These are phyloP conservation scores for Hylaeus volcanicus DNA, from an alignment of 1,140 invertebrate species.

Conservation along the genomic window DNA sequence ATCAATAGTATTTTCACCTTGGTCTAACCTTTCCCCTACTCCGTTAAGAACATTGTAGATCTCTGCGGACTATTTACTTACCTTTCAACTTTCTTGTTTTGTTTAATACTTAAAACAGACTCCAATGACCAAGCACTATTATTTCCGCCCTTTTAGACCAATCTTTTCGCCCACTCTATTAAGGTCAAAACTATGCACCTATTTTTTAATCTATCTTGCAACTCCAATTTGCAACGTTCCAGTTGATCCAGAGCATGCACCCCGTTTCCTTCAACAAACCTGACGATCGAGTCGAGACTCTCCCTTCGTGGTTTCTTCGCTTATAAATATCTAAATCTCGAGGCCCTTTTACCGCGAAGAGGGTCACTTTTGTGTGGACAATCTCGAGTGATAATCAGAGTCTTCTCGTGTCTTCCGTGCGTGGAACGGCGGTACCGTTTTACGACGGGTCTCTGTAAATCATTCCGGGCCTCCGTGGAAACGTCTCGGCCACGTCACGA, in stretches of 20 bases:
- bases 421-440: conserved; percentile 73
- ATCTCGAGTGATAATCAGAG: conserved; percentile 79
- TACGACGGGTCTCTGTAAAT: conserved; percentile 77
- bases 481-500: conserved; percentile 67
- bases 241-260: conserved; percentile 37
- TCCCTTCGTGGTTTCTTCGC: conserved; percentile 6
- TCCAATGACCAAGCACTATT: no score
- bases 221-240: conserved; percentile 20
- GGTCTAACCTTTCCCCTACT: no score
- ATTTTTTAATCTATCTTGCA: no score
- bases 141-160: no score
- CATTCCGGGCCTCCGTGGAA: conserved; percentile 71
- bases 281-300: conserved; percentile 61
- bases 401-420: conserved; percentile 73
- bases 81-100: no score
- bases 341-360: conserved; percentile 58
- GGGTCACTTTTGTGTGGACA: conserved; percentile 71
- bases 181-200: no score
- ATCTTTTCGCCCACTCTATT: no score
- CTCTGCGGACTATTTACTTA: no score
- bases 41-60: no score
- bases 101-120: no score
- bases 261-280: conserved; percentile 47
- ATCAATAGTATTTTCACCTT: no score
- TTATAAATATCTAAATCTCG: conserved; percentile 80